Conservation (phyloP, 2,888 invertebrate species). For the Meloe dianella region DNA sequence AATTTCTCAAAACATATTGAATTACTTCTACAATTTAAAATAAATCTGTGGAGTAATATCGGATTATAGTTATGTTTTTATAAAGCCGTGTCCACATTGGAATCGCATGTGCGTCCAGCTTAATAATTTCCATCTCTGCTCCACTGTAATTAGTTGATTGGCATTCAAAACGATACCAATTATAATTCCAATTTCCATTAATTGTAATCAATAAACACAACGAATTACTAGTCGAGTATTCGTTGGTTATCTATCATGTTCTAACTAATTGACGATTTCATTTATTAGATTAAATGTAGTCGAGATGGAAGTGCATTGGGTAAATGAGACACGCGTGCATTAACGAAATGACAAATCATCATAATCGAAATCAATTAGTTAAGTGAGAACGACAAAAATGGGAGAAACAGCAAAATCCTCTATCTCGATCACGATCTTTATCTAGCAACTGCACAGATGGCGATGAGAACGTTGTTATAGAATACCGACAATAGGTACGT, state of each 20-base stretch:
- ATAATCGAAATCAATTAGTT: constrained; percentile 49
- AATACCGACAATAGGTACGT: background rate
- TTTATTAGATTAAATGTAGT: constrained; percentile 54
- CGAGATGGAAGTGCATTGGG: constrained; percentile 46
- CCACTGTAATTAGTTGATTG: background rate
- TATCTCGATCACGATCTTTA: too few species aligned
- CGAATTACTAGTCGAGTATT: background rate
- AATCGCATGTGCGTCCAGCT: too few species aligned
- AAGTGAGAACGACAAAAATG: constrained; percentile 35
- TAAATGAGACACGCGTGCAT: constrained; percentile 49
- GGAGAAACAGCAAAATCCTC: too few species aligned
- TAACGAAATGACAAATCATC: constrained; percentile 51
- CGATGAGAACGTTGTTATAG: background rate
- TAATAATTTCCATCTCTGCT: background rate
- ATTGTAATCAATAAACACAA: background rate
- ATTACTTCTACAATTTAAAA: background rate
- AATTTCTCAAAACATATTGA: constrained; percentile 1
- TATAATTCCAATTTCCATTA: background rate
- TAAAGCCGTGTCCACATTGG: too few species aligned
- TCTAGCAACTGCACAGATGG: too few species aligned
- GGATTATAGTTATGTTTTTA: too few species aligned
- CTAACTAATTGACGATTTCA: constrained; percentile 52
- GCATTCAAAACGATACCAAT: background rate
- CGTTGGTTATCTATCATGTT: constrained; percentile 43
- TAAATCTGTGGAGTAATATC: background rate